phyloP scores from a whole-genome alignment of 2,888 invertebrate genomes.

The Danaus chrysippus region DNA sequence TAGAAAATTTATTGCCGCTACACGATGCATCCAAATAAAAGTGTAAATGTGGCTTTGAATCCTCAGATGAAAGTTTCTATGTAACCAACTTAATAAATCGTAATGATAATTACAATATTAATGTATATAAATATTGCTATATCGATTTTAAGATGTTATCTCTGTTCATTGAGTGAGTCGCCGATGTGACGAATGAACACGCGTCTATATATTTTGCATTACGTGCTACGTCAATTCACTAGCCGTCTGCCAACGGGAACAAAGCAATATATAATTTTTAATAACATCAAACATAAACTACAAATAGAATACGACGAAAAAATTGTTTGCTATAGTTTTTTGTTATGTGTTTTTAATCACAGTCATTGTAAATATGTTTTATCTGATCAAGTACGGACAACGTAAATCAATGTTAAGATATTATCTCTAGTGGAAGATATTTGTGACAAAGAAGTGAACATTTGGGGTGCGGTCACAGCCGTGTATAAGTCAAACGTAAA shows the following conservation, averaged over 20 bases:
- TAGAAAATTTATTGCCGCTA: neutral
- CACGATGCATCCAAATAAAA: neutral
- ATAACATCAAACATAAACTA: too few species aligned
- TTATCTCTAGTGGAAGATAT: conserved; percentile 12
- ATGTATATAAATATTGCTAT: conserved; percentile 8
- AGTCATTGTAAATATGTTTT: too few species aligned
- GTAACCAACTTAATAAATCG: neutral
- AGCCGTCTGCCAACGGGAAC: conserved; percentile 6
- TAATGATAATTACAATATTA: neutral
- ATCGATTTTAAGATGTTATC: conserved; percentile 17
- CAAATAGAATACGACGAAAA: too few species aligned
- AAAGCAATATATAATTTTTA: too few species aligned
- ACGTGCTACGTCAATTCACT: conserved; percentile 11
- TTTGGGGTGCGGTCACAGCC: neutral
- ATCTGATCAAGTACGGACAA: neutral
- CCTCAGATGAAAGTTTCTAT: too few species aligned
- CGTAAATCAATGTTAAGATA: conserved; percentile 20
- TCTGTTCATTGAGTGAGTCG: conserved; percentile 7
- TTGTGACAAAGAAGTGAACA: conserved; percentile 1
- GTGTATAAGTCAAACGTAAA: neutral
- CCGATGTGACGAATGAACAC: conserved; percentile 19
- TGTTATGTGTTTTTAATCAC: too few species aligned
- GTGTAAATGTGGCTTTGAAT: too few species aligned
- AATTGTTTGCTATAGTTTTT: too few species aligned
- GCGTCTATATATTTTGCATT: conserved; percentile 10